These are phyloP conservation scores for Meiosimyza platycephala DNA, from an alignment of 2,888 invertebrate genomes.

Conservation along the genomic window DNA sequence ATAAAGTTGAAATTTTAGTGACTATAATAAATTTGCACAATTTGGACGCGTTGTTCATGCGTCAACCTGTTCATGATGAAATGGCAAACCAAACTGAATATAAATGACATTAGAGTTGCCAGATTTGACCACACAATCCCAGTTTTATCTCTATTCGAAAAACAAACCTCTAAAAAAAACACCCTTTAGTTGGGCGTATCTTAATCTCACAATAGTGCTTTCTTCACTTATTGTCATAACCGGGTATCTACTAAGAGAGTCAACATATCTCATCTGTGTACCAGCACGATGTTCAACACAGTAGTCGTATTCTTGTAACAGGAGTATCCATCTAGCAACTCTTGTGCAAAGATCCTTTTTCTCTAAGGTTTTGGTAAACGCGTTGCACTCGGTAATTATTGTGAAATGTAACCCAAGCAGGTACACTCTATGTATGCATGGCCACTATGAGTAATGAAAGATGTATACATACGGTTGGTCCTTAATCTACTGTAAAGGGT, in stretches of 20 bases:
- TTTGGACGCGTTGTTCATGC: too few species aligned
- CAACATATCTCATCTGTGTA: slow-evolving; percentile 41
- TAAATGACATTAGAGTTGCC: too few species aligned
- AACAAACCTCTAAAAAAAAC: too few species aligned
- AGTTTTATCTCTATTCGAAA: too few species aligned
- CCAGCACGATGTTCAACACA: slow-evolving; percentile 44
- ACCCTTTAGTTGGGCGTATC: too few species aligned
- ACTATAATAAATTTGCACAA: too few species aligned
- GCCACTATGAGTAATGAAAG: too few species aligned
- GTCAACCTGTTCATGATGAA: too few species aligned
- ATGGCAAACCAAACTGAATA: too few species aligned
- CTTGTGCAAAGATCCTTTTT: slow-evolving; percentile 43
- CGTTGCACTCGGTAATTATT: slow-evolving; percentile 45
- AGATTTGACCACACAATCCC: too few species aligned
- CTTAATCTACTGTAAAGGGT: slow-evolving; percentile 12
- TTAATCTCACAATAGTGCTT: slow-evolving; percentile 5
- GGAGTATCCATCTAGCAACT: slow-evolving; percentile 41
- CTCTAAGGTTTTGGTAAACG: slow-evolving; percentile 41
- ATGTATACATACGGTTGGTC: too few species aligned
- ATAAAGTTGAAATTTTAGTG: too few species aligned
- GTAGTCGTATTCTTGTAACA: slow-evolving; percentile 44
- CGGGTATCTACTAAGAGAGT: slow-evolving; percentile 42
- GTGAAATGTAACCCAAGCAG: slow-evolving; percentile 44
- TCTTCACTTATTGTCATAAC: slow-evolving; percentile 36
- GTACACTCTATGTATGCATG: slow-evolving; percentile 40